phyloP scores from a whole-genome alignment of 2,797 vertebrate species.

The Perodicticus potto region DNA sequence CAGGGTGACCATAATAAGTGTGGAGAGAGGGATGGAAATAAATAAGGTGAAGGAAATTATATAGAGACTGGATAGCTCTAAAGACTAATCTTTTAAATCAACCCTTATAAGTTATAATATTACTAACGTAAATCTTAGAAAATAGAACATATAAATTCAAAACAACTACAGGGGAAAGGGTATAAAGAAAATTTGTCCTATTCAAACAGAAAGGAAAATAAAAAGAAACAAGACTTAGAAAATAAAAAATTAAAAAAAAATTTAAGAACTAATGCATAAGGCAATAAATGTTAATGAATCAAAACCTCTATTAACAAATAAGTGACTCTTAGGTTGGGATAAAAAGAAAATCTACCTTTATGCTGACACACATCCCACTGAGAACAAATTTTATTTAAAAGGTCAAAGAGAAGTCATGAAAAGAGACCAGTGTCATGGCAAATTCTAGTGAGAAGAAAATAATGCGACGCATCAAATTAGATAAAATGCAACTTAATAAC shows the following conservation, averaged over 20 bases:
- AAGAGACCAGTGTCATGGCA: background rate
- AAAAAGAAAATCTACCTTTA: background rate
- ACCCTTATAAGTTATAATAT: background rate
- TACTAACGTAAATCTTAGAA: background rate
- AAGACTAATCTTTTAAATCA: background rate
- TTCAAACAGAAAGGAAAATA: background rate
- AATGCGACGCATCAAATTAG: background rate
- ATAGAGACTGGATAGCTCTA: background rate
- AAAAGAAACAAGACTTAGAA: background rate
- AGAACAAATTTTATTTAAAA: slow-evolving; percentile 4
- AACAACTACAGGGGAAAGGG: background rate
- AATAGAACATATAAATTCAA: background rate
- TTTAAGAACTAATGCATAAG: background rate
- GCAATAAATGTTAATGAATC: slow-evolving; percentile 45
- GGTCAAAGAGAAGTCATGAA: slow-evolving; percentile 11
- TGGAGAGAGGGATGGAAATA: background rate
- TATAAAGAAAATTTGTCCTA: slow-evolving; percentile 18
- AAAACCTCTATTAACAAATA: slow-evolving; percentile 11
- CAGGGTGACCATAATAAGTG: background rate
- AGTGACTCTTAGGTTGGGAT: background rate
- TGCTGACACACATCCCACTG: background rate
- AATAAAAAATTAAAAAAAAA: background rate
- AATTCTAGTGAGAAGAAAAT: slow-evolving; percentile 13
- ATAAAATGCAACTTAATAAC: background rate
- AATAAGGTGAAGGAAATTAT: background rate